phyloP scores from a whole-genome alignment of 2,113 vertebrate species.

The Pluvialis apricaria region DNA sequence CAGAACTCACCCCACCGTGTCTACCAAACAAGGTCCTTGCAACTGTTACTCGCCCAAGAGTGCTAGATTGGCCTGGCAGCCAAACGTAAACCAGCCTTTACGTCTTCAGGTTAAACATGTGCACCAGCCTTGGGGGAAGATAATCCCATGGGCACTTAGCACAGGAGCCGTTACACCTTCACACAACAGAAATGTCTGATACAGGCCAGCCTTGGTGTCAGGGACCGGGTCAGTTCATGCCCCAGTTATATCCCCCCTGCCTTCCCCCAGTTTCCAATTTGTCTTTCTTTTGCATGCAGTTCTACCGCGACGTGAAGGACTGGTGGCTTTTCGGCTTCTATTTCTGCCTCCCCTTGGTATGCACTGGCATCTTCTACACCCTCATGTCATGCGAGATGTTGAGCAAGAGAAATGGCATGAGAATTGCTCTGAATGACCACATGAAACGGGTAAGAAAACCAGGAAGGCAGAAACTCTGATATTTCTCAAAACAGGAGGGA shows the following conservation, averaged over 20 bases:
- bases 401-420: constrained; percentile 87
- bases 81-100: neutral
- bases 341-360: constrained; percentile 87
- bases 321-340: constrained; percentile 94
- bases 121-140: too few species aligned
- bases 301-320: constrained; percentile 85
- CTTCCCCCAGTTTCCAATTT: neutral
- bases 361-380: constrained; percentile 88
- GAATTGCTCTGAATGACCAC: constrained; percentile 89
- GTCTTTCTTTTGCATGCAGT: constrained; percentile 58
- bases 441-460: constrained; percentile 83
- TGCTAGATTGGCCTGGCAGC: neutral
- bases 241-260: rapidly evolving
- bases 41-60: neutral
- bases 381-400: constrained; percentile 93
- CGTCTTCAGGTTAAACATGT: rapidly evolving
- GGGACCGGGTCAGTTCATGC: too few species aligned
- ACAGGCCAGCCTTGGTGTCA: neutral
- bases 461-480: neutral
- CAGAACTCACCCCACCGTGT: neutral
- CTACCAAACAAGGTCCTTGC: neutral
- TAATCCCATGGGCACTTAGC: rapidly evolving
- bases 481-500: neutral
- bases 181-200: neutral
- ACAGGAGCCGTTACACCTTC: neutral